Percentiles rank a stretch among this genome's conserved stretches.
Evolutionary conservation across 2,797 vertebrate genomes (phyloP).

Genomic region (Muscicapa striata): DNA sequence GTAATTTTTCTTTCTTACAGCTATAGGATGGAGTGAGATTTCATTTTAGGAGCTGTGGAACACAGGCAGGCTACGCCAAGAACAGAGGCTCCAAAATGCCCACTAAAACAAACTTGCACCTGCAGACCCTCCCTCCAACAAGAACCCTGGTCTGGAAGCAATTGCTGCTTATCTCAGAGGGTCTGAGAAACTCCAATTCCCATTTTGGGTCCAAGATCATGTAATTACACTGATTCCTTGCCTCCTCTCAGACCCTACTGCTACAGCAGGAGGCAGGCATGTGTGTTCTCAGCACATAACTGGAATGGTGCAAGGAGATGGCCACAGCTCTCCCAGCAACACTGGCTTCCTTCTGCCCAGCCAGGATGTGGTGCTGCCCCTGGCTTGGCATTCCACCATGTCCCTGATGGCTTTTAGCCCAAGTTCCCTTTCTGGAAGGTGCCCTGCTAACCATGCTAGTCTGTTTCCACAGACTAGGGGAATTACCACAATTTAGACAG

Average conservation of each 20-base stretch:
- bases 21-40: rapidly evolving
- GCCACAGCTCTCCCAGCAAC: rapidly evolving
- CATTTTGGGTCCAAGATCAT: background rate
- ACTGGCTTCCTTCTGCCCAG: background rate
- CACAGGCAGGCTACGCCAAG: background rate
- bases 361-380: background rate
- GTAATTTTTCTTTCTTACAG: background rate
- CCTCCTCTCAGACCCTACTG: background rate
- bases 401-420: background rate
- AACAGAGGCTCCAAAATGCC: background rate
- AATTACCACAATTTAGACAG: background rate
- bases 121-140: background rate
- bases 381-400: background rate
- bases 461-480: background rate
- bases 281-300: rapidly evolving
- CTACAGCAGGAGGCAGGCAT: background rate
- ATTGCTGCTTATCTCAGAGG: background rate
- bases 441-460: background rate
- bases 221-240: background rate
- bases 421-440: background rate
- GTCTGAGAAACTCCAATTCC: background rate
- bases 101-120: background rate
- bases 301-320: rapidly evolving
- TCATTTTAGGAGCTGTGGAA: rapidly evolving
- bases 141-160: background rate